Evolutionary conservation across 2,888 invertebrate species (phyloP).

Genomic region (Brassicogethes aeneus): DNA sequence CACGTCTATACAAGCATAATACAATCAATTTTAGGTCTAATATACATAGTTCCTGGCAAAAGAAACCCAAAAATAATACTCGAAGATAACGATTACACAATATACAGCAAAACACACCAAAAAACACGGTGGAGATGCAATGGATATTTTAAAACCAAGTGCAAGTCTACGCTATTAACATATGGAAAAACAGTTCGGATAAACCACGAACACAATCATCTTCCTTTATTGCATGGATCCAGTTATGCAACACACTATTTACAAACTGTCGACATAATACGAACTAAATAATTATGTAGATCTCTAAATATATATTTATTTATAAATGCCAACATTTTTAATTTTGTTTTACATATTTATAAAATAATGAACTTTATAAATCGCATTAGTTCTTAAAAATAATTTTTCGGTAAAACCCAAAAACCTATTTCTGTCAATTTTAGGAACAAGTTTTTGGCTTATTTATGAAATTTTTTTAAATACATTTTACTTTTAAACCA

Average conservation of each 20-base stretch:
- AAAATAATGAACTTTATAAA: too few relatives aligned
- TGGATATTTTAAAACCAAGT: slow-evolving; percentile 21
- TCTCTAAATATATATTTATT: too few relatives aligned
- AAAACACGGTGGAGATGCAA: slow-evolving; percentile 29
- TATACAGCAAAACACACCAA: slow-evolving; percentile 16
- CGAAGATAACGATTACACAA: slow-evolving; percentile 17
- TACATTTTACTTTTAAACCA: too few relatives aligned
- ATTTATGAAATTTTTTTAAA: too few relatives aligned
- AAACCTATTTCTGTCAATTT: too few relatives aligned
- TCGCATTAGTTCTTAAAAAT: too few relatives aligned
- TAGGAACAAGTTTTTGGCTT: too few relatives aligned
- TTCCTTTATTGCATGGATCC: slow-evolving; percentile 11
- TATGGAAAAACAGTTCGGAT: slow-evolving; percentile 19
- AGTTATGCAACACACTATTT: neutral
- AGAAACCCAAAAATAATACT: slow-evolving; percentile 21
- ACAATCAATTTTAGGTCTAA: slow-evolving; percentile 12
- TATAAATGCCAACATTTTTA: too few relatives aligned
- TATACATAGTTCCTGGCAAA: slow-evolving; percentile 13
- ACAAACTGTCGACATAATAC: neutral
- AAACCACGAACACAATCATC: slow-evolving; percentile 22
- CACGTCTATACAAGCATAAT: too few relatives aligned
- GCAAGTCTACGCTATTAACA: slow-evolving; percentile 19
- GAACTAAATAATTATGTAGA: too few relatives aligned
- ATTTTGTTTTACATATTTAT: too few relatives aligned
- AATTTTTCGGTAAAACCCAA: too few relatives aligned